A percentile compares a stretch with the other conserved stretches of the same genome.
Evolutionary conservation across 1,140 invertebrate genomes (phyloP).

Genomic region (Pteromalus puparum): DNA sequence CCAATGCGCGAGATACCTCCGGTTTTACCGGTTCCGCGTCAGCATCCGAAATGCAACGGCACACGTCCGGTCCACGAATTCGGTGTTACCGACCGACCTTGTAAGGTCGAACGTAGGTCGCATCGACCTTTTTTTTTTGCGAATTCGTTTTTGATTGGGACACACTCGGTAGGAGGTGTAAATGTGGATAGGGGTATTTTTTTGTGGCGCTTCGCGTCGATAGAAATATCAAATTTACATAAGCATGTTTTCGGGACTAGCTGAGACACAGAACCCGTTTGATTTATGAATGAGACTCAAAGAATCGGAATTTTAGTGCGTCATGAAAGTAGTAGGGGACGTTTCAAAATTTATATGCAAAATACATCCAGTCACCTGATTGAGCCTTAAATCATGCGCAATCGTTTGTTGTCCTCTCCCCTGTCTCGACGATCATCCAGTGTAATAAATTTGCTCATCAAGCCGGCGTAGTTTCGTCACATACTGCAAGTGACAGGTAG

Average conservation of each 20-base stretch:
- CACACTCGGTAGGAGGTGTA: neutral
- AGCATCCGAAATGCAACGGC: neutral
- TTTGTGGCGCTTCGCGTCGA: too few relatives aligned
- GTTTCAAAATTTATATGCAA: too few relatives aligned
- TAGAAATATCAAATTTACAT: too few relatives aligned
- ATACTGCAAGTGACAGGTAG: neutral
- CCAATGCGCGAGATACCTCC: neutral
- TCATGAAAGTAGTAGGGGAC: too few relatives aligned
- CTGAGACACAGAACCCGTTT: too few relatives aligned
- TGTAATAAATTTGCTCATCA: neutral
- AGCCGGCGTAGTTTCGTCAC: neutral
- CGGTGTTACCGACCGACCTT: slow-evolving; percentile 36
- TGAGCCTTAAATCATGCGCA: slow-evolving; percentile 16
- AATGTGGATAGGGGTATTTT: too few relatives aligned
- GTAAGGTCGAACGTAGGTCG: slow-evolving; percentile 23
- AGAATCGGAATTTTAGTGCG: too few relatives aligned
- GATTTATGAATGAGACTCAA: too few relatives aligned
- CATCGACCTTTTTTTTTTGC: neutral
- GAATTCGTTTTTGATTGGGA: neutral
- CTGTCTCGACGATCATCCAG: neutral
- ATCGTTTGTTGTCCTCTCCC: neutral
- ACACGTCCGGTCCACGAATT: neutral
- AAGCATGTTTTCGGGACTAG: too few relatives aligned
- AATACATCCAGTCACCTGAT: neutral
- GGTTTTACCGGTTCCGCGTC: neutral